Evolutionary conservation across 2,113 vertebrate genomes (phyloP), one percentile per base, ranked within the genome.

Genomic region (Nycticryphes semicollaris): DNA sequence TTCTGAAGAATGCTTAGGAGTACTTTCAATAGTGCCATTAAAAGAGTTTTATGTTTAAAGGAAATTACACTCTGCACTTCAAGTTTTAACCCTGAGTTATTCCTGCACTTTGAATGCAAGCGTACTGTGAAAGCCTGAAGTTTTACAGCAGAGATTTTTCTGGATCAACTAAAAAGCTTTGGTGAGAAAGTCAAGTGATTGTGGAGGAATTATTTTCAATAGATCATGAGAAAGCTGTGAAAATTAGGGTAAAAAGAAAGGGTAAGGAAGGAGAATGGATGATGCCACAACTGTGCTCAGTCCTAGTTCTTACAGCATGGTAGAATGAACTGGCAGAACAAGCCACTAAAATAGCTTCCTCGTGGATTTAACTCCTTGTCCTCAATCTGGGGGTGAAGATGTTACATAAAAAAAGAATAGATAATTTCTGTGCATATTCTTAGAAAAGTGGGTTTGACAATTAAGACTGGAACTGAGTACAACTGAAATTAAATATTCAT

Each of bases 401-500:
- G 28, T 72, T 93, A 33, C 47, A 51, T 83, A 88, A 60, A 90
- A 90, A 70, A 23, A 45, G 14, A 80, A 45, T 8, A 84, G 41
- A 56, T 81, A 69, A 91, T 89, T 84, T 93, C 73, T 90, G 77
- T 95, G 35, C 68, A 81, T 90, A 64, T 89, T 75, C 73, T 68
- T 88, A 93, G 56, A 39, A 72, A 93, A 96, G 59, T 77, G 56
- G 16, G 69, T 95, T 93, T 86, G 83, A 69, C 72, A 88, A 67
- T 95, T 93, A 92, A 81, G 87, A 31, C 56, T 92, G 79, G 47
- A 88, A 75, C 75, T 67, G 90, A 92, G 64, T 94, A 81, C 59
- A 86, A 33, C 35, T 72, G 60, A 51, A 90, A 89, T 95, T 59
- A 94, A 94, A 91, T 87, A 92, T 89, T 95, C 56, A 87, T 94